Evolutionary conservation across 2,888 invertebrate species (phyloP), one percentile per base, ranked within the genome.

Genomic region (Oxyscelio sp.): DNA sequence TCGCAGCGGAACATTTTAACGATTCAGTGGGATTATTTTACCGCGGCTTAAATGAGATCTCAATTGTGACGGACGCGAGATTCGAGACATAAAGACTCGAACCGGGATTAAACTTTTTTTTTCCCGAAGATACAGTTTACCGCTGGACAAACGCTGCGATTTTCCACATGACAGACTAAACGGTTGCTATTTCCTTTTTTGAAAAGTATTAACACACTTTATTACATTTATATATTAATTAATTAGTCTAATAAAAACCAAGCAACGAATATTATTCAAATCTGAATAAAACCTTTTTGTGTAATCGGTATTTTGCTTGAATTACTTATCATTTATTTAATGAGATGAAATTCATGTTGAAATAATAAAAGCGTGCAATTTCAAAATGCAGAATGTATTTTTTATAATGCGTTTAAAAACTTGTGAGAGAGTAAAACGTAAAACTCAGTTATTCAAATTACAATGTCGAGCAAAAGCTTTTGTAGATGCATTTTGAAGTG

Each of bases 401-500:
- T 58, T 65, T 24, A 58, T 58, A 80, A 65, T 43, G 50, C 11
- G 45, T 43, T 80, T 80, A 73, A 73, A 65, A 73, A 43, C 19
- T 71, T 71, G 21, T 19, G 73, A 66, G 58, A 17, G 63, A 78
- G 71, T 45, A 54, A 70, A 78, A 63, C 54, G 63, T 58, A 65
- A 54, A 80, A 73, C 52, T 66, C 59, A 27, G 63, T 80, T 80
- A 80, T 80, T 73, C 73, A 80, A 80, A 80, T 80, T 65, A 66
- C 80, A 80, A 66, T 66, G 73, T 48, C 48, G 50, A 56, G 71
- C 43, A 15, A 59, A 56, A 61, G 80, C 73, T 80, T 80, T 74
- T 80, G 66, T 45, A 40, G 65, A 59, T 63, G 48, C 61, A 79
- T 79, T 78, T 79, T 71, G 61, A 61, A 70, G 22, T 38, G 70